These are phyloP conservation scores for Darevskia nairensis DNA, from an alignment of 2,797 vertebrate genomes.

Conservation along the genomic window DNA sequence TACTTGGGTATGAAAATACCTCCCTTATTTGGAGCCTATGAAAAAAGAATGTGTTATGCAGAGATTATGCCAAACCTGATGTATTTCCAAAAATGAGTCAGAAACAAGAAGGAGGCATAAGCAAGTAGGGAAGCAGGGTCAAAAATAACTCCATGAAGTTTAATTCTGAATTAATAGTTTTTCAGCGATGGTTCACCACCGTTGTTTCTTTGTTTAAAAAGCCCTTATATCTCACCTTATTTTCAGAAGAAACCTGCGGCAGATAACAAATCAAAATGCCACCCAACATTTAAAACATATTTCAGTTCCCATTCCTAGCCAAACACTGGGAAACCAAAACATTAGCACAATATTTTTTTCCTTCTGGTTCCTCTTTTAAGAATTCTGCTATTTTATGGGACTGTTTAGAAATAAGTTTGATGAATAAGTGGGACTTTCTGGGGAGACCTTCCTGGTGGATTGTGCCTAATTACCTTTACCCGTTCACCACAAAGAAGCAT, in stretches of 20 bases:
- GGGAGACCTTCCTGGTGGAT: not conserved
- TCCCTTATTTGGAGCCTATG: not conserved
- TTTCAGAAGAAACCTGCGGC: too few relatives aligned
- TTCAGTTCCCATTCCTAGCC: too few relatives aligned
- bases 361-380: not conserved
- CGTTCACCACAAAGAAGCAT: not conserved
- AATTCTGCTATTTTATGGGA: not conserved
- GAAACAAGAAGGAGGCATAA: not conserved
- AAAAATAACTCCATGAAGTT: conserved; percentile 7
- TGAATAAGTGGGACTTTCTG: not conserved
- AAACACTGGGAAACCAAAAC: too few relatives aligned
- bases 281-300: too few relatives aligned
- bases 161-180: not conserved
- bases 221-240: too few relatives aligned
- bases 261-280: too few relatives aligned
- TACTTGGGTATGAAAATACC: conserved; percentile 22
- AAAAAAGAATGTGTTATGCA: conserved; percentile 4
- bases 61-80: conserved; percentile 3
- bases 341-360: not conserved
- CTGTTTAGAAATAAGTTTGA: not conserved
- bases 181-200: too few relatives aligned
- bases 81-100: conserved; percentile 30
- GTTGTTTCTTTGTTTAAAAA: too few relatives aligned
- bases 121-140: not conserved
- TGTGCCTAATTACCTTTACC: not conserved